A percentile compares a stretch with the other conserved stretches of the same genome.
These are phyloP conservation scores for Elanoides forficatus DNA, from an alignment of 2,113 vertebrate species.

Conservation along the genomic window DNA sequence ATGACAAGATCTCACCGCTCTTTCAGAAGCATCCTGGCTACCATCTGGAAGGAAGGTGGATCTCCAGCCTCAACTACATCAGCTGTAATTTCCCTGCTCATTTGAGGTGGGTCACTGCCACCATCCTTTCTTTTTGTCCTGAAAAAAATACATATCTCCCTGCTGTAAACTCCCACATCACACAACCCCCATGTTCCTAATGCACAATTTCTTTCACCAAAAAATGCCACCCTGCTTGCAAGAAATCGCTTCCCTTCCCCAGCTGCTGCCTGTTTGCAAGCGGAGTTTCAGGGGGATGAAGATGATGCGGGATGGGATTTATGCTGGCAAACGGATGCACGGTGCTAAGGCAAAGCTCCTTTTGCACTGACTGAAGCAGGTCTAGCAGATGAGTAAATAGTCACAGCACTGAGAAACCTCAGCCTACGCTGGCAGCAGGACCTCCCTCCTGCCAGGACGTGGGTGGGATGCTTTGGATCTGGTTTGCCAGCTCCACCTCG, in stretches of 20 bases:
- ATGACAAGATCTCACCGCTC: background rate
- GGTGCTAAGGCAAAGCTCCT: background rate
- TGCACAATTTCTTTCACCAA: background rate
- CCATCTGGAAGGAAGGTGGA: background rate
- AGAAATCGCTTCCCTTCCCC: background rate
- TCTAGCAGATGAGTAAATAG: background rate
- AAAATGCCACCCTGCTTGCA: background rate
- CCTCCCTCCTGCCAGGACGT: background rate
- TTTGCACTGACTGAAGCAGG: background rate
- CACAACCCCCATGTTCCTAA: background rate
- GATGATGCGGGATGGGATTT: background rate
- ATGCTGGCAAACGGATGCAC: background rate
- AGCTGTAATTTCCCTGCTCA: background rate
- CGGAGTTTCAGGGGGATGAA: background rate
- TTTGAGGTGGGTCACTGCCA: background rate
- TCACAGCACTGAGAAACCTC: background rate
- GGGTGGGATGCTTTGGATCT: background rate
- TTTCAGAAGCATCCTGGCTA: background rate
- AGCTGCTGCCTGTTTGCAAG: background rate
- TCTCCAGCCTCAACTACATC: background rate
- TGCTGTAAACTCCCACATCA: background rate
- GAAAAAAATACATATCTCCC: background rate
- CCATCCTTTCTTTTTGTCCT: background rate
- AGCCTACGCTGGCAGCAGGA: background rate
- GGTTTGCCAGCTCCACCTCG: background rate